Conservation (phyloP, 2,888 invertebrate species). For the Campaea margaritaria region DNA sequence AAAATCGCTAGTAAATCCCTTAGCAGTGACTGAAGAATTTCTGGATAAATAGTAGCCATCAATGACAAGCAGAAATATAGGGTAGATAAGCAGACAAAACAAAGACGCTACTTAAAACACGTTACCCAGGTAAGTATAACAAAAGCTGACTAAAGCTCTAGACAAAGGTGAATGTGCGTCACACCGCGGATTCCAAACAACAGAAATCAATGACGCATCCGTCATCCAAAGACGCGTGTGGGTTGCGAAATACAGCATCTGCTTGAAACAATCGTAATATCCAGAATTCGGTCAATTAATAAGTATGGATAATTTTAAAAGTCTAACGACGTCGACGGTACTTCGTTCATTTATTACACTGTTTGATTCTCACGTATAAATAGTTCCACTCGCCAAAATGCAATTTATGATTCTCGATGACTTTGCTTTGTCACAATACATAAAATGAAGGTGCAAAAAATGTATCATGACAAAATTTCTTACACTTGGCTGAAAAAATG, state of each 20-base stretch:
- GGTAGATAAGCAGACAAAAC: conserved; percentile 10
- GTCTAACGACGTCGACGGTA: neutral
- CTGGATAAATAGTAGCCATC: too few relatives aligned
- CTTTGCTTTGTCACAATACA: too few relatives aligned
- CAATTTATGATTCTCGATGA: too few relatives aligned
- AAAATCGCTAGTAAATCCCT: too few relatives aligned
- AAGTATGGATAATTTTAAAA: neutral
- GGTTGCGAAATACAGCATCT: conserved; percentile 20
- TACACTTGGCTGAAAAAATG: neutral
- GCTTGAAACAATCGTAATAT: conserved; percentile 21
- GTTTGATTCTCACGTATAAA: too few relatives aligned
- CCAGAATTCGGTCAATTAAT: neutral
- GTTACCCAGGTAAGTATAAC: conserved; percentile 13
- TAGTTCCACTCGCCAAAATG: too few relatives aligned
- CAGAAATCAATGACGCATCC: conserved; percentile 24
- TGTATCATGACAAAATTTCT: too few relatives aligned
- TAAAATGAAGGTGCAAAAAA: too few relatives aligned
- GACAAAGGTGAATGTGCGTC: conserved; percentile 19
- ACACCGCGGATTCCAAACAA: conserved; percentile 20
- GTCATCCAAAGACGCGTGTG: conserved; percentile 26
- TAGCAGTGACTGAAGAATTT: too few relatives aligned
- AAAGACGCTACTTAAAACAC: too few relatives aligned
- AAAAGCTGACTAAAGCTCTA: conserved; percentile 25
- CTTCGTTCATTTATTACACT: too few relatives aligned
- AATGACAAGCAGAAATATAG: neutral